Percentiles rank a stretch among this genome's conserved stretches.
These are phyloP conservation scores for Acanthurus tractus DNA, from an alignment of 2,797 vertebrate species.

Conservation along the genomic window DNA sequence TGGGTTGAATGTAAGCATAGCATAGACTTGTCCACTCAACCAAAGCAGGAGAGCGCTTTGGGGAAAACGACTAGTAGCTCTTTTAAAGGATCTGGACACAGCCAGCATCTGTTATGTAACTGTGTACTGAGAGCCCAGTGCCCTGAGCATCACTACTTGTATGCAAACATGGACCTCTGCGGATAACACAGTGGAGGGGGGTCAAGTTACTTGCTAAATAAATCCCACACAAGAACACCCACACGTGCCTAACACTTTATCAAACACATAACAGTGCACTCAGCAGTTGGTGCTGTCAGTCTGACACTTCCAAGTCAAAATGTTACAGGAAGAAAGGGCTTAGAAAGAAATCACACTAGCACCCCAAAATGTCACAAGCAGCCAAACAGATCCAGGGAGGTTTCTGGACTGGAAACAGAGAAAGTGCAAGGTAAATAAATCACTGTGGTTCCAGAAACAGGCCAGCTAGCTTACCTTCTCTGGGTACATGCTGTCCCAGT, in stretches of 20 bases:
- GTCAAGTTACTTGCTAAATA: conserved; percentile 56
- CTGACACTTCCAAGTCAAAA: conserved; percentile 34
- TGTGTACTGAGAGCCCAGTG: conserved; percentile 26
- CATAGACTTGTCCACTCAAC: conserved; percentile 50
- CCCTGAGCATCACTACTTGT: conserved; percentile 48
- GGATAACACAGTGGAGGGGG: conserved; percentile 26
- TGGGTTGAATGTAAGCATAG: conserved; percentile 14
- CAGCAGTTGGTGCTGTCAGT: conserved; percentile 42
- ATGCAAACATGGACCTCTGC: conserved; percentile 57
- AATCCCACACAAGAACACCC: conserved; percentile 51
- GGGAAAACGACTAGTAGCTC: conserved; percentile 60
- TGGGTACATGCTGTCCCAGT: conserved; percentile 71
- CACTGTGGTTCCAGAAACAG: conserved; percentile 21
- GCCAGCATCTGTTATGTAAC: conserved; percentile 63
- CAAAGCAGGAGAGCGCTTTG: conserved; percentile 38
- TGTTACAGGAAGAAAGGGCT: neutral
- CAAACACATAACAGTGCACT: conserved; percentile 23
- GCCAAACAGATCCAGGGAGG: neutral
- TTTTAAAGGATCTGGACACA: conserved; percentile 55
- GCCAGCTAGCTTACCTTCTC: conserved; percentile 68
- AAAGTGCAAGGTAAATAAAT: conserved; percentile 28
- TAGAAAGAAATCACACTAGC: conserved; percentile 2
- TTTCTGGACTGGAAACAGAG: neutral
- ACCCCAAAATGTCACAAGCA: neutral
- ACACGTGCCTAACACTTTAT: conserved; percentile 40